Conservation (phyloP, 2,113 vertebrate genomes). For the Otolemur garnettii region DNA sequence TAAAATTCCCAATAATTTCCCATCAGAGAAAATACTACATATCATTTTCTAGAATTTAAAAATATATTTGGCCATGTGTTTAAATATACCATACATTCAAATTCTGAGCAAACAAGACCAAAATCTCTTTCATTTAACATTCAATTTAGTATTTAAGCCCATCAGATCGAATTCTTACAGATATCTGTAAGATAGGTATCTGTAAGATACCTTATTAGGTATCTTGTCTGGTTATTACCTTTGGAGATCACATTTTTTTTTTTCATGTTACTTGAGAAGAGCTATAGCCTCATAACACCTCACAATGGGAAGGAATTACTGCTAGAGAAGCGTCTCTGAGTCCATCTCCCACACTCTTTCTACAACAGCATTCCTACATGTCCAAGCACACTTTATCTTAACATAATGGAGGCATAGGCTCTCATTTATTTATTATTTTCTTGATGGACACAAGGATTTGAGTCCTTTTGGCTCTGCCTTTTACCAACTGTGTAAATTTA, state of each 20-base stretch:
- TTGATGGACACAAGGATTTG: conserved; percentile 23
- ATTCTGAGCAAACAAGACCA: neutral
- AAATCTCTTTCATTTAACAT: conserved; percentile 15
- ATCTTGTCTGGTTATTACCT: neutral
- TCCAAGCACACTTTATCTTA: neutral
- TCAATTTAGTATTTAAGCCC: neutral
- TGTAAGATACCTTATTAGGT: too few relatives aligned
- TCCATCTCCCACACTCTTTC: neutral
- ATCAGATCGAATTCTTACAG: neutral
- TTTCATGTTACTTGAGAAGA: neutral
- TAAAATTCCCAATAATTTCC: conserved; percentile 25
- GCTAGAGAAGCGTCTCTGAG: neutral
- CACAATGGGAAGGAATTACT: too few relatives aligned
- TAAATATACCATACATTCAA: neutral
- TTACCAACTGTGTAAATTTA: conserved; percentile 30
- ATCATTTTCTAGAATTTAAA: conserved; percentile 18
- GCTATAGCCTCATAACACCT: neutral
- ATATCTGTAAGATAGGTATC: too few relatives aligned
- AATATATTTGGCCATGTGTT: neutral
- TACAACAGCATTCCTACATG: neutral
- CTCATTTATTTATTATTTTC: conserved; percentile 49
- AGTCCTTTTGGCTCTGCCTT: neutral
- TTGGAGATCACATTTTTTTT: neutral
- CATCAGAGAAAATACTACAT: neutral
- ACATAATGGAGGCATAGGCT: neutral